Conservation (phyloP, 2,888 invertebrate species). For the Eumacrocentrus americanus region DNA sequence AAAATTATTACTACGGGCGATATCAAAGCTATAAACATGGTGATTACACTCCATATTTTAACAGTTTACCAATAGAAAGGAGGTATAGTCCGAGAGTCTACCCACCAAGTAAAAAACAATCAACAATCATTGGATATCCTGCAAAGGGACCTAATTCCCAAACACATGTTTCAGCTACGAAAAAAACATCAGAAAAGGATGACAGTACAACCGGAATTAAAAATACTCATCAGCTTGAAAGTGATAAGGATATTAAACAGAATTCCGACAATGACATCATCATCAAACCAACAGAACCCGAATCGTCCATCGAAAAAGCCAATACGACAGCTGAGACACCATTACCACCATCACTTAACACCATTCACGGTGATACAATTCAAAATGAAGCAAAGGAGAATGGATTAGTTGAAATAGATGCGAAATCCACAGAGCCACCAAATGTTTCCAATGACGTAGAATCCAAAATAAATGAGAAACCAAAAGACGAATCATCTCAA, state of each 20-base stretch:
- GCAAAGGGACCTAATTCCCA: conserved; percentile 8
- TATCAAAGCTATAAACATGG: neutral
- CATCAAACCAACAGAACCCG: neutral
- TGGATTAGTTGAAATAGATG: neutral
- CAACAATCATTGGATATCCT: neutral
- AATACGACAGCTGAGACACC: neutral
- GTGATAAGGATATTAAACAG: neutral
- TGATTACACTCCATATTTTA: conserved; percentile 4
- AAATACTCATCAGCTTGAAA: conserved; percentile 2
- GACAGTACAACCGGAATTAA: neutral
- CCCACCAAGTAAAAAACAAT: conserved; percentile 1
- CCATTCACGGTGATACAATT: no score
- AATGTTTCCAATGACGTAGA: neutral
- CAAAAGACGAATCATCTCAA: neutral
- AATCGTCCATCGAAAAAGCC: neutral
- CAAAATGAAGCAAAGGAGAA: neutral
- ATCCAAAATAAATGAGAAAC: neutral
- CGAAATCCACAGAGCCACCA: neutral
- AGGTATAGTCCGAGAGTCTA: neutral
- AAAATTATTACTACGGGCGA: conserved; percentile 25
- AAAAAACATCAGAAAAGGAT: conserved; percentile 5
- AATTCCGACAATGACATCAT: neutral
- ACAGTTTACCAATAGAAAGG: neutral
- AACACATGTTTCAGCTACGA: conserved; percentile 16
- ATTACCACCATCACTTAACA: neutral